Conservation (phyloP, 2,888 invertebrate species). For the Pardosa pseudoannulata region DNA sequence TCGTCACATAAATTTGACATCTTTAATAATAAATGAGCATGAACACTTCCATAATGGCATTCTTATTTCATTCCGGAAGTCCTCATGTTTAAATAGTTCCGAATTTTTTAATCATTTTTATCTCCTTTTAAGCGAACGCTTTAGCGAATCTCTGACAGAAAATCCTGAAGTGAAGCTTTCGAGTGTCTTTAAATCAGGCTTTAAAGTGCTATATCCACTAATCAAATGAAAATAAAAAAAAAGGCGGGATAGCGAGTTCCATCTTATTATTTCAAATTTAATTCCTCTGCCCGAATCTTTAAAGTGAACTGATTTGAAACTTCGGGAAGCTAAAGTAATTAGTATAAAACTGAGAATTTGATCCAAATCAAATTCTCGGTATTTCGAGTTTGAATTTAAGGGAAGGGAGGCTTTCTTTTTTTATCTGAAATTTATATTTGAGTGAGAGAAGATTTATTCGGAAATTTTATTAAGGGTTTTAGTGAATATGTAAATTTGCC, state of each 20-base stretch:
- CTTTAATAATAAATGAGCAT: too few species aligned
- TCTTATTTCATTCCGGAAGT: neutral
- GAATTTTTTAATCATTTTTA: neutral
- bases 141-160: neutral
- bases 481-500: neutral
- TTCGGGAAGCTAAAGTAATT: neutral
- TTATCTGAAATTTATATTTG: neutral
- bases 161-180: neutral
- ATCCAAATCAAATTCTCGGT: neutral
- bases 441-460: neutral
- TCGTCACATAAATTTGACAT: too few species aligned
- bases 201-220: neutral
- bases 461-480: neutral
- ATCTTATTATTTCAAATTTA: neutral
- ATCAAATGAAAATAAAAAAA: neutral
- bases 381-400: neutral
- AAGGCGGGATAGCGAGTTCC: neutral
- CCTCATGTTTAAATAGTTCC: neutral
- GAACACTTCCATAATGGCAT: too few species aligned
- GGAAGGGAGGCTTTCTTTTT: neutral
- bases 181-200: neutral
- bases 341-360: neutral
- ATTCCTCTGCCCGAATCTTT: neutral
- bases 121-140: neutral
- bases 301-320: neutral